These are phyloP conservation scores for Drosophila mettleri DNA, from an alignment of 2,888 invertebrate genomes.

Conservation along the genomic window DNA sequence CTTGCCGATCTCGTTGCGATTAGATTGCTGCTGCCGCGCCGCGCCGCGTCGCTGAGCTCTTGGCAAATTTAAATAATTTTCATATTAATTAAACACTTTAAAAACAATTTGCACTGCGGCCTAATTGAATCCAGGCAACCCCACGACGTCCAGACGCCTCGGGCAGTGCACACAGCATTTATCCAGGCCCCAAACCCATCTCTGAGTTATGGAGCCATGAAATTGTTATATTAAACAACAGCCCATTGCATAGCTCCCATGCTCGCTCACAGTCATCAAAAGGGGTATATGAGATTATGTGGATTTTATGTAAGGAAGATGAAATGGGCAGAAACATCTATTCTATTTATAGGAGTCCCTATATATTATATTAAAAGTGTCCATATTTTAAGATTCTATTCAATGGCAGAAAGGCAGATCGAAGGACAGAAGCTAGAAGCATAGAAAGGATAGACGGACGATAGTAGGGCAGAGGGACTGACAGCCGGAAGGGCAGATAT, in stretches of 20 bases:
- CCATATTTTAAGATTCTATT: too few species aligned
- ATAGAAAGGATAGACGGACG: too few species aligned
- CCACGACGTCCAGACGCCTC: not conserved
- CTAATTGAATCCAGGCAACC: constrained; percentile 23
- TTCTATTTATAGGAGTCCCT: too few species aligned
- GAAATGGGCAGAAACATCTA: too few species aligned
- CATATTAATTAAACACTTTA: constrained; percentile 77
- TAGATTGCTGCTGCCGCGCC: constrained; percentile 54
- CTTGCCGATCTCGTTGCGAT: constrained; percentile 82
- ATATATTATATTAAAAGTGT: too few species aligned
- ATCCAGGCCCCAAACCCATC: not conserved
- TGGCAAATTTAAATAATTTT: constrained; percentile 72
- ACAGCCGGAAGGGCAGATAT: too few species aligned
- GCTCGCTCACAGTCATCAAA: not conserved
- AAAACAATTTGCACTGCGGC: constrained; percentile 69
- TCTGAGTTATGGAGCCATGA: not conserved
- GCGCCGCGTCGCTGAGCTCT: not conserved
- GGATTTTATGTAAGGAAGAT: too few species aligned
- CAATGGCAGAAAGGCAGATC: too few species aligned
- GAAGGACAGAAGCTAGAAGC: too few species aligned
- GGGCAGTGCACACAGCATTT: constrained; percentile 1
- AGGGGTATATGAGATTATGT: not conserved
- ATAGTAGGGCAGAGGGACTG: too few species aligned
- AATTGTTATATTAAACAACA: not conserved
- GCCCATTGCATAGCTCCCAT: not conserved